Conservation (phyloP, 2,113 vertebrate genomes). For the Zosterops lateralis region DNA sequence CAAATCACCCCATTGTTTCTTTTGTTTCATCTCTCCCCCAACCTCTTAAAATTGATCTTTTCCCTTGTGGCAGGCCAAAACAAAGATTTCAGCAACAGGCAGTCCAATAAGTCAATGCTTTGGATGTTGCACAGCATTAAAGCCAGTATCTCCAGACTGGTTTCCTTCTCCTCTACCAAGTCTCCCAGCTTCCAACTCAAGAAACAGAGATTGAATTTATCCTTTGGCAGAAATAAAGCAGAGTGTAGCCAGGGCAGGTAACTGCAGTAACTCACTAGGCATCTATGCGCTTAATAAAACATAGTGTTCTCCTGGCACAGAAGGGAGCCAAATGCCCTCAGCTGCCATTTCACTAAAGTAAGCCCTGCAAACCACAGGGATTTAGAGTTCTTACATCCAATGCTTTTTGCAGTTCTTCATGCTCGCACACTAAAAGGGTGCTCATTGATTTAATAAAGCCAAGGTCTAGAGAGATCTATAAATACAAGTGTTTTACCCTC, state of each 20-base stretch:
- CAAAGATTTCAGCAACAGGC: neutral
- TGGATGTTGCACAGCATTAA: neutral
- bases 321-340: neutral
- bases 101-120: neutral
- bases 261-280: neutral
- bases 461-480: constrained; percentile 54
- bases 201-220: neutral
- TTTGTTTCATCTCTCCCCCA: neutral
- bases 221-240: neutral
- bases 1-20: neutral
- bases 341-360: neutral
- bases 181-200: neutral
- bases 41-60: neutral
- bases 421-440: constrained; percentile 16
- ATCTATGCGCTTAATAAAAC: neutral
- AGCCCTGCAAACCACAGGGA: neutral
- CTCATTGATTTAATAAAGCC: constrained; percentile 56
- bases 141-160: neutral
- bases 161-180: neutral
- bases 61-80: neutral
- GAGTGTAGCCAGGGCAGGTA: neutral
- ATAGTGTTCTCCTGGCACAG: neutral
- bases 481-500: constrained; percentile 43
- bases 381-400: neutral
- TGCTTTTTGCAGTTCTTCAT: constrained; percentile 3